Evolutionary conservation across 1,140 invertebrate genomes (phyloP).

Genomic region (Aradophagus sp.): DNA sequence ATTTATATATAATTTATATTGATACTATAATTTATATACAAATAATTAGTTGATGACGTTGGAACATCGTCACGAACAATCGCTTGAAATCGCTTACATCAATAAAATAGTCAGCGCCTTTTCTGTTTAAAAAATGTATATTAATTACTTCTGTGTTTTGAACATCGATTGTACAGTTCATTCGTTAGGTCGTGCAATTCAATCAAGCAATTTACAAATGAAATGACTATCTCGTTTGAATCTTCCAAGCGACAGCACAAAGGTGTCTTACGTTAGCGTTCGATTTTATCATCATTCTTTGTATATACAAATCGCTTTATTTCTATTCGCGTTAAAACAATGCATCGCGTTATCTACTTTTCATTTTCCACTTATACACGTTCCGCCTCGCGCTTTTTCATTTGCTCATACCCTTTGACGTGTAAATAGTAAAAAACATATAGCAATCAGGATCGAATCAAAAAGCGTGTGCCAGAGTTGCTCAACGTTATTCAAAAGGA

Average conservation of each 20-base stretch:
- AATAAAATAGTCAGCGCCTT: slow-evolving; percentile 10
- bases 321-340: too few relatives aligned
- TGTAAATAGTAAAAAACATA: slow-evolving; percentile 48
- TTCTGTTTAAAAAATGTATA: slow-evolving; percentile 24
- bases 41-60: too few relatives aligned
- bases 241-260: slow-evolving; percentile 18
- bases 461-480: slow-evolving; percentile 33
- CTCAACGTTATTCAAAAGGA: slow-evolving; percentile 31
- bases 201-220: too few relatives aligned
- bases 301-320: neutral
- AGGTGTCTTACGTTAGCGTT: slow-evolving; percentile 20
- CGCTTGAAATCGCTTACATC: too few relatives aligned
- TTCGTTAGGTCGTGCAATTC: slow-evolving; percentile 4
- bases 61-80: too few relatives aligned
- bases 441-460: slow-evolving; percentile 42
- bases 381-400: too few relatives aligned
- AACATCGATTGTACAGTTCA: slow-evolving; percentile 26
- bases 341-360: too few relatives aligned
- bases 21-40: too few relatives aligned
- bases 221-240: too few relatives aligned
- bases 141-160: slow-evolving; percentile 8
- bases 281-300: too few relatives aligned
- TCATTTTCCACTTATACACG: too few relatives aligned
- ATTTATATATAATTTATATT: too few relatives aligned
- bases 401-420: slow-evolving; percentile 11